Conservation (phyloP, 2,797 vertebrate species). For the Prionace glauca region DNA sequence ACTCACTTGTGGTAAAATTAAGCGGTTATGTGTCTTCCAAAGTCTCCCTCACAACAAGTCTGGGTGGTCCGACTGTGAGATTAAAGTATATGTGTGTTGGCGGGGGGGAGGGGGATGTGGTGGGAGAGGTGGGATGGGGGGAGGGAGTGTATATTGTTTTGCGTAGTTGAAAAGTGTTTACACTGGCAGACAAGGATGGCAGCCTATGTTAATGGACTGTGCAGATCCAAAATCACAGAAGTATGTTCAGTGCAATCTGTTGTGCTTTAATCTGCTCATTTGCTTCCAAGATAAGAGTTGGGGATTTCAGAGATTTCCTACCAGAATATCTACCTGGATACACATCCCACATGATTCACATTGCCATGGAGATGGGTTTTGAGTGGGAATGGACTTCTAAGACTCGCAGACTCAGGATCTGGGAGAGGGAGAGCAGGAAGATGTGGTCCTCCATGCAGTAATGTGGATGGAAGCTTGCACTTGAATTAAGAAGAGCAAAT, state of each 20-base stretch:
- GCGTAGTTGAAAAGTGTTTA: background rate
- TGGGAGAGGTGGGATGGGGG: too few species aligned
- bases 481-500: background rate
- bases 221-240: background rate
- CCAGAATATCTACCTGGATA: too few species aligned
- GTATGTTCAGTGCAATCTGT: background rate
- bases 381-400: background rate
- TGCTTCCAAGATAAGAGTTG: background rate
- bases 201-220: background rate
- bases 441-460: background rate
- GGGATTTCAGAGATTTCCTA: too few species aligned
- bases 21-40: too few species aligned
- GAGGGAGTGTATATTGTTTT: too few species aligned
- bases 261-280: background rate
- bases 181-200: background rate
- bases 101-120: too few species aligned
- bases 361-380: too few species aligned
- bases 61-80: too few species aligned
- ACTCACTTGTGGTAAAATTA: too few species aligned
- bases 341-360: too few species aligned
- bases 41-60: too few species aligned
- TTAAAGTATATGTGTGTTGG: too few species aligned
- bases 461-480: background rate
- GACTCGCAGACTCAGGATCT: background rate
- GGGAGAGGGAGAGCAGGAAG: background rate